Conservation (phyloP, 2,888 invertebrate genomes). For the Dryomyza anilis region DNA sequence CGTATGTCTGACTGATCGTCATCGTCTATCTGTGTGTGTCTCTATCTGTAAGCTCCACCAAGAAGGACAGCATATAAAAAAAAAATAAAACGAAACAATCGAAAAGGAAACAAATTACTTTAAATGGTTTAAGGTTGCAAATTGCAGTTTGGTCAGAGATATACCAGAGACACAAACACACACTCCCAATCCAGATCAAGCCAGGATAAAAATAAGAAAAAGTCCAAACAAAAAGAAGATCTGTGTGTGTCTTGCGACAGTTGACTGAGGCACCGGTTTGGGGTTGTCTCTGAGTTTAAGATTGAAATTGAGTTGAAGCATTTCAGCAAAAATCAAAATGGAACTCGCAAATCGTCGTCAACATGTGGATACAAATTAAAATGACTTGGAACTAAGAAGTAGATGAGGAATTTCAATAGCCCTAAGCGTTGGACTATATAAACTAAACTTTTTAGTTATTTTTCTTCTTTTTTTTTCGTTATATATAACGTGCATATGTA, state of each 20-base stretch:
- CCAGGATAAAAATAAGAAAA: background rate
- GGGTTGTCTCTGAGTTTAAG: constrained; percentile 27
- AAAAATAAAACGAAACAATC: background rate
- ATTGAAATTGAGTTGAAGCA: constrained; percentile 50
- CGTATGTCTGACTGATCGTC: constrained; percentile 11
- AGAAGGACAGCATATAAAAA: background rate
- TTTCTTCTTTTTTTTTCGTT: no score
- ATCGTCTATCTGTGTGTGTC: background rate
- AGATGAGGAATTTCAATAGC: constrained; percentile 18
- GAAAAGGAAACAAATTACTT: constrained; percentile 50
- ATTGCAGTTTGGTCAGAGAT: constrained; percentile 46
- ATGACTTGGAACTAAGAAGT: background rate
- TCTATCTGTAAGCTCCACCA: background rate
- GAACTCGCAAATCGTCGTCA: background rate
- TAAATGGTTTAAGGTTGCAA: constrained; percentile 55
- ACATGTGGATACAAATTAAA: background rate
- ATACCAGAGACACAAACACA: background rate
- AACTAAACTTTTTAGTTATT: background rate
- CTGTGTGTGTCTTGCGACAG: constrained; percentile 21
- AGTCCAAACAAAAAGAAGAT: background rate
- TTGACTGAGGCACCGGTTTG: constrained; percentile 3
- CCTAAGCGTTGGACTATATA: constrained; percentile 14
- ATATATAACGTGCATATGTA: background rate
- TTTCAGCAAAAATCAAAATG: constrained; percentile 15
- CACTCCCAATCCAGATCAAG: background rate